phyloP scores from a whole-genome alignment of 2,113 vertebrate species.

The Phalacrocorax carbo region DNA sequence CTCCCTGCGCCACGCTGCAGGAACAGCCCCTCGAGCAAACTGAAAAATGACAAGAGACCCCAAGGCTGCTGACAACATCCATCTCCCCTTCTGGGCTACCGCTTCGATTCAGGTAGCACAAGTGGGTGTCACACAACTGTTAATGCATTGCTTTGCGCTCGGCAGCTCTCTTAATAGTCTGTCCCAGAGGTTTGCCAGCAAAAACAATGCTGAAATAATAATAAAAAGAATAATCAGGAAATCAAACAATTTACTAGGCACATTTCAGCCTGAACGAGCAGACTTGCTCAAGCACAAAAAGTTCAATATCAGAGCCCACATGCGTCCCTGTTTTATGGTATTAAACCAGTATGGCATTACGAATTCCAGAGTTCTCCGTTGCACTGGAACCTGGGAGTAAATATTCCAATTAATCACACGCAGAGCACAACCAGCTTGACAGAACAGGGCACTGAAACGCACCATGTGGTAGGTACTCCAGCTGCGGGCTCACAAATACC shows the following conservation, averaged over 20 bases:
- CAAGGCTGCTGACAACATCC: neutral
- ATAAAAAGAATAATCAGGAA: neutral
- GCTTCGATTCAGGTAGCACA: neutral
- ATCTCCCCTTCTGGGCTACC: neutral
- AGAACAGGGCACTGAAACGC: neutral
- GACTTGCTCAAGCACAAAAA: neutral
- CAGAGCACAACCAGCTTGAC: no score
- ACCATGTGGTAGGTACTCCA: neutral
- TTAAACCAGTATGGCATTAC: neutral
- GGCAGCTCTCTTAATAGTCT: neutral
- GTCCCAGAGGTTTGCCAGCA: neutral
- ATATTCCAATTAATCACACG: neutral
- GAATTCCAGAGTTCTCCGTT: neutral
- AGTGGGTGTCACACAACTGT: accelerated
- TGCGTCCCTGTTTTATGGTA: neutral
- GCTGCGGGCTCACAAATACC: neutral
- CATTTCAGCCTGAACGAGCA: neutral
- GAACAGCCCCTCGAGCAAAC: neutral
- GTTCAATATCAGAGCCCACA: neutral
- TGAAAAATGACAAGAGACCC: neutral
- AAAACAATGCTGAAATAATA: neutral
- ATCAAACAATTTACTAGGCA: neutral
- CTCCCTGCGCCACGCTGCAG: neutral
- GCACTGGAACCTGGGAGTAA: neutral
- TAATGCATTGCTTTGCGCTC: neutral